These are phyloP conservation scores for Mastacembelus armatus DNA, from an alignment of 2,797 vertebrate genomes.

Conservation along the genomic window DNA sequence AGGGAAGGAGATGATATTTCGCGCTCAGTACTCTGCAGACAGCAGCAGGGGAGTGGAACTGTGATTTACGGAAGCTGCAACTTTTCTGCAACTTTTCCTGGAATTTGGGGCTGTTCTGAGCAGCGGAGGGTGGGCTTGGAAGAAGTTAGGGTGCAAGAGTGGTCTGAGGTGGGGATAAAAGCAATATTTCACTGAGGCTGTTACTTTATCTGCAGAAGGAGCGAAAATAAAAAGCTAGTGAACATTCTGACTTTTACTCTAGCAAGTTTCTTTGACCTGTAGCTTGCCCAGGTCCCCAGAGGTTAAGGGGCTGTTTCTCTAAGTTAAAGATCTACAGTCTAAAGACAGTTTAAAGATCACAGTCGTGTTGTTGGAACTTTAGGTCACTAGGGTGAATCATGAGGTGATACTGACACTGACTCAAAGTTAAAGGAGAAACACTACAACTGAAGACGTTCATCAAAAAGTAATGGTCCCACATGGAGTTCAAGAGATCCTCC, in stretches of 20 bases:
- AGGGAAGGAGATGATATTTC: constrained; percentile 73
- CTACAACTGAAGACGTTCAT: constrained; percentile 8
- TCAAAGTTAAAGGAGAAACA: constrained; percentile 34
- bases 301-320: constrained; percentile 35
- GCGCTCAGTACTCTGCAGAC: constrained; percentile 67
- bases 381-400: constrained; percentile 34
- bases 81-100: constrained; percentile 78
- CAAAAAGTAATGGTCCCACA: constrained; percentile 24
- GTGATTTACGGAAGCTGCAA: constrained; percentile 81
- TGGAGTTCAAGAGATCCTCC: constrained; percentile 10
- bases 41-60: constrained; percentile 53
- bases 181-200: constrained; percentile 73
- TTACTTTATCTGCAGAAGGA: constrained; percentile 67
- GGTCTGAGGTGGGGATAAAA: constrained; percentile 58
- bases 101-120: constrained; percentile 68
- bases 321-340: constrained; percentile 14
- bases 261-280: constrained; percentile 35
- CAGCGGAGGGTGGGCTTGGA: constrained; percentile 19
- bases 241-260: constrained; percentile 42
- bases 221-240: constrained; percentile 30
- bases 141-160: constrained; percentile 62
- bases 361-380: constrained; percentile 55
- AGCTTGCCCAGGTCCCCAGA: constrained; percentile 23
- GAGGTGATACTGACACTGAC: constrained; percentile 19
- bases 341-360: no score